Conservation (phyloP, 2,797 vertebrate species). For the Leptodactylus fallax region DNA sequence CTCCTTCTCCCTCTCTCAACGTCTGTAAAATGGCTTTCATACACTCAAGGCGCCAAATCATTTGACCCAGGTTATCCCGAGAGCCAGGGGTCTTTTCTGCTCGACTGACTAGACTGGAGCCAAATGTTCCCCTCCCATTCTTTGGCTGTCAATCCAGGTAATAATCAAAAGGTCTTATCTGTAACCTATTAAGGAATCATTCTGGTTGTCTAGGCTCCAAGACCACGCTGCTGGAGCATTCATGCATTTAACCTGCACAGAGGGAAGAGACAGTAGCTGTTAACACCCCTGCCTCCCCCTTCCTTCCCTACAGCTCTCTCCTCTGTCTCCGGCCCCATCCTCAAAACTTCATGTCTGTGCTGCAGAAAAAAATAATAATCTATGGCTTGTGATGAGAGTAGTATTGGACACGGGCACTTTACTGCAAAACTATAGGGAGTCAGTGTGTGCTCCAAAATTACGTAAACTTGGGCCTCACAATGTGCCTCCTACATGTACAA, state of each 20-base stretch:
- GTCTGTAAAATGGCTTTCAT: conserved; percentile 85
- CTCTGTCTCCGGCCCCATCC: conserved; percentile 25
- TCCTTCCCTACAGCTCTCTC: conserved; percentile 58
- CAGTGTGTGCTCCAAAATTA: too few relatives aligned
- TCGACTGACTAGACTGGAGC: conserved; percentile 81
- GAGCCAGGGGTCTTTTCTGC: conserved; percentile 82
- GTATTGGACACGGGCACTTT: not conserved
- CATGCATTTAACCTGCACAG: conserved; percentile 66
- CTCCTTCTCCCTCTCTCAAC: conserved; percentile 72
- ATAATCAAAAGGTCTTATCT: conserved; percentile 83
- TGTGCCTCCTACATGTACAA: too few relatives aligned
- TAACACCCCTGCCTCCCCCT: conserved; percentile 66
- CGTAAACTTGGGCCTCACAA: not conserved
- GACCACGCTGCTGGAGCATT: conserved; percentile 67
- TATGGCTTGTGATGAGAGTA: conserved; percentile 11
- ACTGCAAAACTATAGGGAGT: not conserved
- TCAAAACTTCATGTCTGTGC: conserved; percentile 9
- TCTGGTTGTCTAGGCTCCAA: conserved; percentile 65
- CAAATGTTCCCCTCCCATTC: conserved; percentile 80
- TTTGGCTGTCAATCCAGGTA: conserved; percentile 86
- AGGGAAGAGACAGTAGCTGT: conserved; percentile 69
- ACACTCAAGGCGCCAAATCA: conserved; percentile 88
- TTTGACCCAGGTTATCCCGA: conserved; percentile 86
- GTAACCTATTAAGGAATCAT: conserved; percentile 70
- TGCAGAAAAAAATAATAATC: conserved; percentile 27